Evolutionary conservation across 2,888 invertebrate species (phyloP).

Genomic region (Phalera bucephala): DNA sequence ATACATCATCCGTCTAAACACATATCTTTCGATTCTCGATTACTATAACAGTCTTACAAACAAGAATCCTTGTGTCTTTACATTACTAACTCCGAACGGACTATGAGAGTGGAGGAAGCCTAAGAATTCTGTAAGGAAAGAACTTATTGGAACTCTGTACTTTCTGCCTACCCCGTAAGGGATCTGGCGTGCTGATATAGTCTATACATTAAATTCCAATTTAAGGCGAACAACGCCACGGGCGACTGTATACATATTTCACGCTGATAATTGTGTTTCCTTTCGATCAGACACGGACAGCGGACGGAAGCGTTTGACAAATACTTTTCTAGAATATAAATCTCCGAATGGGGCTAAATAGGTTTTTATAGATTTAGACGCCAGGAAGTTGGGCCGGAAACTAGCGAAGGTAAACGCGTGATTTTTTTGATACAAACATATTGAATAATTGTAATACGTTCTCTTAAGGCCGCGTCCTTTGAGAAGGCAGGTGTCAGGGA

Average conservation of each 20-base stretch:
- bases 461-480: slow-evolving; percentile 10
- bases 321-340: slow-evolving; percentile 15
- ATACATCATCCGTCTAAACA: too few relatives aligned
- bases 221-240: neutral
- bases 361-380: slow-evolving; percentile 6
- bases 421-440: slow-evolving; percentile 4
- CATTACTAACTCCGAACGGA: too few relatives aligned
- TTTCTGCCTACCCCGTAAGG: too few relatives aligned
- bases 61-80: too few relatives aligned
- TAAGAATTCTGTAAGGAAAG: too few relatives aligned
- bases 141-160: too few relatives aligned
- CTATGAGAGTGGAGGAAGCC: too few relatives aligned
- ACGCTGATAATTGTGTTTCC: slow-evolving; percentile 7
- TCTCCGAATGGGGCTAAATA: slow-evolving; percentile 2
- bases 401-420: slow-evolving; percentile 9
- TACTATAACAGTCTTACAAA: too few relatives aligned
- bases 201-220: neutral
- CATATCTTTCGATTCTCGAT: too few relatives aligned
- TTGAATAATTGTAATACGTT: slow-evolving; percentile 13
- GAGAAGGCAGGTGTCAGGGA: too few relatives aligned
- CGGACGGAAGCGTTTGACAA: slow-evolving; percentile 2
- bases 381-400: slow-evolving; percentile 12
- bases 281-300: slow-evolving; percentile 1
- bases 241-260: slow-evolving; percentile 1
- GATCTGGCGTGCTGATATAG: too few relatives aligned